phyloP scores from a whole-genome alignment of 1,140 invertebrate species.

The Arion vulgaris region DNA sequence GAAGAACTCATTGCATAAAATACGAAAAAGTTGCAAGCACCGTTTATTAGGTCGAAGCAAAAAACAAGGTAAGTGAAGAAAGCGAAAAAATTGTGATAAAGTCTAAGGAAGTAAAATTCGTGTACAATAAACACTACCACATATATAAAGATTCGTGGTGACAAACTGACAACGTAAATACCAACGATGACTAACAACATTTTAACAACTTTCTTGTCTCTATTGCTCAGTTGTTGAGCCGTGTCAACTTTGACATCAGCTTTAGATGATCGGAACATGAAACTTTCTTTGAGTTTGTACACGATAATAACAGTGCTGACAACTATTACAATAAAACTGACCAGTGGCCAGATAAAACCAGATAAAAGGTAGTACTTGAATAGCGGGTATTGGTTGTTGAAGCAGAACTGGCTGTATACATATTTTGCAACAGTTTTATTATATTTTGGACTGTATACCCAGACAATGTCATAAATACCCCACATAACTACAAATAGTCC shows the following conservation, averaged over 20 bases:
- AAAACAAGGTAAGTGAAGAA: not conserved
- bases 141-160: not conserved
- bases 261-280: not conserved
- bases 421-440: conserved; percentile 16
- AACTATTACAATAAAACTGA: conserved; percentile 6
- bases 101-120: conserved; percentile 13
- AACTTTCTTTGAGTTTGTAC: conserved; percentile 1
- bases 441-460: not conserved
- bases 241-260: not conserved
- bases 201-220: conserved; percentile 16
- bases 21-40: not conserved
- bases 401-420: conserved; percentile 1
- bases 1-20: conserved; percentile 12
- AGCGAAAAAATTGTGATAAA: conserved; percentile 10
- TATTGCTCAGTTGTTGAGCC: not conserved
- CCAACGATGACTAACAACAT: conserved; percentile 13
- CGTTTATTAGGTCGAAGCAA: not conserved
- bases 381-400: not conserved
- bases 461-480: conserved; percentile 26
- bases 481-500: conserved; percentile 23
- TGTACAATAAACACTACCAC: not conserved
- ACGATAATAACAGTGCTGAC: conserved; percentile 13
- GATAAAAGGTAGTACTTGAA: conserved; percentile 23
- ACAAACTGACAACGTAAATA: not conserved
- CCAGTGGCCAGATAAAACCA: conserved; percentile 17